A percentile compares a stretch with the other conserved stretches of the same genome.
Evolutionary conservation across 1,140 invertebrate species (phyloP).

Genomic region (Uloborus diversus): DNA sequence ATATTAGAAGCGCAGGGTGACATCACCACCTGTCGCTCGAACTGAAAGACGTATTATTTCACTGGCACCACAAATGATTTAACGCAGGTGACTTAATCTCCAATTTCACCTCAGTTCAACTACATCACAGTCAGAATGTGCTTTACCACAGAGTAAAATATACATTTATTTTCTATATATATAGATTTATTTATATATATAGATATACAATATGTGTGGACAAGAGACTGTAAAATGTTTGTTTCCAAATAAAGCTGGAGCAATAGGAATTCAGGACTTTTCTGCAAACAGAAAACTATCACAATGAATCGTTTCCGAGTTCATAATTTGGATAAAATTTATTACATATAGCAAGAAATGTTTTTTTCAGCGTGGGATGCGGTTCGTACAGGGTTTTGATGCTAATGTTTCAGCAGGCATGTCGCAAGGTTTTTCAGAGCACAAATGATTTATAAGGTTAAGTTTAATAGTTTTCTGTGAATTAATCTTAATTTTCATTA

Average conservation of each 20-base stretch:
- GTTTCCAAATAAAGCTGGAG: neutral
- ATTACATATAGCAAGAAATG: too few relatives aligned
- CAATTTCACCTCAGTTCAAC: slow-evolving; percentile 26
- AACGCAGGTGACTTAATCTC: slow-evolving; percentile 31
- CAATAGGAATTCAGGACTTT: too few relatives aligned
- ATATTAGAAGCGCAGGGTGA: slow-evolving; percentile 14
- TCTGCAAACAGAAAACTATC: too few relatives aligned
- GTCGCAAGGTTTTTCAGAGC: too few relatives aligned
- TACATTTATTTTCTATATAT: slow-evolving; percentile 41
- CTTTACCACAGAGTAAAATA: slow-evolving; percentile 47
- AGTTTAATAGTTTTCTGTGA: too few relatives aligned
- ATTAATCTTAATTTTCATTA: too few relatives aligned
- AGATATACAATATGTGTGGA: neutral
- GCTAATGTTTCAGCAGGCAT: too few relatives aligned
- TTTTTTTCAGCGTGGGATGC: too few relatives aligned
- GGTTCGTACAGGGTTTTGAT: too few relatives aligned
- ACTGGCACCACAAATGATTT: slow-evolving; percentile 39
- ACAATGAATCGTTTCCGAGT: too few relatives aligned
- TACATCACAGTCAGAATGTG: slow-evolving; percentile 54
- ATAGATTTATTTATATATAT: slow-evolving; percentile 42
- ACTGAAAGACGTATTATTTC: slow-evolving; percentile 51
- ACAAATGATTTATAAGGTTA: too few relatives aligned
- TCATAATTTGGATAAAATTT: too few relatives aligned
- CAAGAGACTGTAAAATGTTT: slow-evolving; percentile 36
- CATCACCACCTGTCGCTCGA: neutral